Percentiles rank a stretch among this genome's conserved stretches.
Conservation (phyloP, 2,113 vertebrate genomes). For the Phrynosoma blainvillii region DNA sequence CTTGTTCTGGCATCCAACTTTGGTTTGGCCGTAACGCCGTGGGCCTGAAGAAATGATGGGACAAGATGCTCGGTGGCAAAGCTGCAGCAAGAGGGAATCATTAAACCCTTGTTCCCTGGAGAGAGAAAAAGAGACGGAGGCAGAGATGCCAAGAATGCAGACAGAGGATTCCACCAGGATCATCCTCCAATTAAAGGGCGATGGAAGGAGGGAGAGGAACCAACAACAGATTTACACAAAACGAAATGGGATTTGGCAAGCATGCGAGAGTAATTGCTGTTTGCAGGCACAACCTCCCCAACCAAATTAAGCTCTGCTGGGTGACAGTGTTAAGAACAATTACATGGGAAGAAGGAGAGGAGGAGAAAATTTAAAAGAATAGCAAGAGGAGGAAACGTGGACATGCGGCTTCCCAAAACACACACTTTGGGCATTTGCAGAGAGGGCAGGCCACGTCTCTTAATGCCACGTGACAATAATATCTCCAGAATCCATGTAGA, state of each 20-base stretch:
- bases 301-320: background rate
- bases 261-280: background rate
- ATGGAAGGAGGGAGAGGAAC: background rate
- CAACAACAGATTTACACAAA: conserved; percentile 12
- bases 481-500: too few species aligned
- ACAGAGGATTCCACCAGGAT: conserved; percentile 12
- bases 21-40: conserved; percentile 48
- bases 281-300: background rate
- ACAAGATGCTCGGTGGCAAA: conserved; percentile 18
- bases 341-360: background rate
- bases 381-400: too few species aligned
- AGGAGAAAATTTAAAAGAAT: too few species aligned
- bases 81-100: conserved; percentile 45
- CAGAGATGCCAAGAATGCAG: conserved; percentile 8
- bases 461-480: too few species aligned
- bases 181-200: background rate
- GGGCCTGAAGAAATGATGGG: conserved; percentile 31
- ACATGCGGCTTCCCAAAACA: too few species aligned
- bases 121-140: background rate
- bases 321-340: background rate
- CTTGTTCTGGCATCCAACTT: conserved; percentile 48
- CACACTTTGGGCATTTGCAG: too few species aligned
- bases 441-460: too few species aligned
- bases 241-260: conserved; percentile 33
- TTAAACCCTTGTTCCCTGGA: conserved; percentile 45